A percentile compares a stretch with the other conserved stretches of the same genome.
Conservation (phyloP, 2,888 invertebrate genomes). For the Spilosoma lubricipeda region DNA sequence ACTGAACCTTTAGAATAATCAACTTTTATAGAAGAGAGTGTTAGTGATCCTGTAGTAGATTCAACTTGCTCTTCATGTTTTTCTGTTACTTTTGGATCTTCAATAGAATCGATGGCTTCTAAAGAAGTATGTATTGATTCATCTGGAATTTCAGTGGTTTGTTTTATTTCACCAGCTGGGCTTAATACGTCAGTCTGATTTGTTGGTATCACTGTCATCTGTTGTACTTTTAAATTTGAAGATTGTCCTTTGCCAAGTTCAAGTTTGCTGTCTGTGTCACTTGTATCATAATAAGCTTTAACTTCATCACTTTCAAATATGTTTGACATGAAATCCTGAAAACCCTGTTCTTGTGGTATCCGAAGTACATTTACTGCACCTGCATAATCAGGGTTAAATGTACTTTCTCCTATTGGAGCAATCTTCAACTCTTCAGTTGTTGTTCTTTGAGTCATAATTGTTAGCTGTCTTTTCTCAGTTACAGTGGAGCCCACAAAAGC, state of each 20-base stretch:
- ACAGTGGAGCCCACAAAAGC: neutral
- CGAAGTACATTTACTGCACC: neutral
- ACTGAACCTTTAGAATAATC: neutral
- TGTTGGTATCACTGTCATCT: neutral
- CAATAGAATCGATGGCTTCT: neutral
- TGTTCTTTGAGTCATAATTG: neutral
- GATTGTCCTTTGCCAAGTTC: neutral
- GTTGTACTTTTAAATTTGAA: neutral
- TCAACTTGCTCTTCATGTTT: neutral
- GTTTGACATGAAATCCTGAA: slow-evolving; percentile 5
- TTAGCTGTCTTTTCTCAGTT: neutral
- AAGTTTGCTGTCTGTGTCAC: neutral
- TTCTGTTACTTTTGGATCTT: neutral
- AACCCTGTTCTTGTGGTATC: neutral
- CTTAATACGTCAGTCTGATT: neutral
- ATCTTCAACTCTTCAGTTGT: neutral
- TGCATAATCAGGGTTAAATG: neutral
- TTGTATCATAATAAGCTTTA: neutral
- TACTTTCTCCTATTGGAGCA: neutral
- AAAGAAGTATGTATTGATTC: neutral
- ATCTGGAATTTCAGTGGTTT: neutral
- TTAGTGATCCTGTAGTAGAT: neutral
- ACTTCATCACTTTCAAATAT: slow-evolving; percentile 6
- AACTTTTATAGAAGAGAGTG: neutral
- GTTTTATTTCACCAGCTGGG: no score